Percentiles rank a stretch among this genome's conserved stretches.
phyloP scores from a whole-genome alignment of 2,888 invertebrate species.

The Unio delphinus region DNA sequence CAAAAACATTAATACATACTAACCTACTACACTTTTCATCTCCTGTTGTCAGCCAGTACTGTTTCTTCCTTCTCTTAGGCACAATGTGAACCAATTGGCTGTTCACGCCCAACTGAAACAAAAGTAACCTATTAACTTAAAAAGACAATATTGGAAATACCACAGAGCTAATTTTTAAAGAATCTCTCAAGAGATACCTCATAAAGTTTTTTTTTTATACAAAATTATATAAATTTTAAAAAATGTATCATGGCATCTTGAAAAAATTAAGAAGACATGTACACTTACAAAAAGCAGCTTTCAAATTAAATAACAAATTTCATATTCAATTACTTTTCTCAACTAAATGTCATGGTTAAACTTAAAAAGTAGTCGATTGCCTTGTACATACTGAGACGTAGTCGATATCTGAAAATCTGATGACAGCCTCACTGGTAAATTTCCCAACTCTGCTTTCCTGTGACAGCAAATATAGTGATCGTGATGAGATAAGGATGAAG shows the following conservation, averaged over 20 bases:
- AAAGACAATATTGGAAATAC: too few species aligned
- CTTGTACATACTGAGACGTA: conserved; percentile 65
- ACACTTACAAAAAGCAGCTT: too few species aligned
- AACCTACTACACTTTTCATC: conserved; percentile 66
- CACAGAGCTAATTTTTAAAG: too few species aligned
- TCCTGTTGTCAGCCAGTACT: conserved; percentile 69
- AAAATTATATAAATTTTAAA: too few species aligned
- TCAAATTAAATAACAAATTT: too few species aligned
- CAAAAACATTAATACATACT: conserved; percentile 1
- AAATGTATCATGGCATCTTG: too few species aligned
- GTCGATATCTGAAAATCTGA: conserved; percentile 63
- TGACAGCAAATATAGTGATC: conserved; percentile 63
- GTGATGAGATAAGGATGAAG: conserved; percentile 62
- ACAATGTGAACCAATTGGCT: conserved; percentile 68
- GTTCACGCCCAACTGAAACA: conserved; percentile 64
- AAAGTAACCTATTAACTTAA: conserved; percentile 3
- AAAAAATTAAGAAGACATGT: too few species aligned
- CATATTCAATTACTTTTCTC: too few species aligned
- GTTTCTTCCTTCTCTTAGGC: conserved; percentile 62
- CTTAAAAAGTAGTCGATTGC: not conserved
- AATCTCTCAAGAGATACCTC: too few species aligned
- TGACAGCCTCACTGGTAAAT: conserved; percentile 53
- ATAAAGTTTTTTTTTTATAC: too few species aligned
- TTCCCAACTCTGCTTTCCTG: conserved; percentile 48
- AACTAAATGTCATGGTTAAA: too few species aligned